These are phyloP conservation scores for Pachliopta kotzebuea DNA, from an alignment of 2,888 invertebrate species.

Conservation along the genomic window DNA sequence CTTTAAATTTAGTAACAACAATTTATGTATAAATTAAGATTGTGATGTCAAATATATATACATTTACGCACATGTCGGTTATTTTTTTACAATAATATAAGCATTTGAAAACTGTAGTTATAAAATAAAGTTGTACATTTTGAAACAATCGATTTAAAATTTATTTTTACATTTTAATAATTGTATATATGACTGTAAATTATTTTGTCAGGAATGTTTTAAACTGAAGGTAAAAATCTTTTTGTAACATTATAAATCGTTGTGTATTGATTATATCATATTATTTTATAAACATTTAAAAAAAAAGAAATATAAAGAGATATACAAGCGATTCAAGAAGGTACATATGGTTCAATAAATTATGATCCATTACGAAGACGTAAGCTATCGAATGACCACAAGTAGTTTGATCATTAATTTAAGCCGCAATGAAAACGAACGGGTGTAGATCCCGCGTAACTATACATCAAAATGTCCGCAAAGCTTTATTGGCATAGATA, in stretches of 20 bases:
- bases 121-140: not conserved
- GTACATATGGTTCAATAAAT: conserved; percentile 7
- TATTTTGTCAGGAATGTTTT: no score
- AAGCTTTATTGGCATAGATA: conserved; percentile 38
- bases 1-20: no score
- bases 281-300: not conserved
- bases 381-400: conserved; percentile 50
- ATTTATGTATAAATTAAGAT: no score
- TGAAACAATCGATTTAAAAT: not conserved
- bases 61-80: no score
- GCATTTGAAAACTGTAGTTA: not conserved
- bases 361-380: conserved; percentile 27
- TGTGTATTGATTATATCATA: not conserved
- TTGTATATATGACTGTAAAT: no score
- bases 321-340: not conserved
- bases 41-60: no score
- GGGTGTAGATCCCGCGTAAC: conserved; percentile 44
- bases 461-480: conserved; percentile 47
- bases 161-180: no score
- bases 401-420: conserved; percentile 42
- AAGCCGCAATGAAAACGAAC: conserved; percentile 56
- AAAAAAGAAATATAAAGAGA: not conserved
- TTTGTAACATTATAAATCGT: no score
- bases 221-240: no score
- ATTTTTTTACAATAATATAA: no score